phyloP scores from a whole-genome alignment of 1,140 invertebrate genomes.

The Penaeus chinensis region DNA sequence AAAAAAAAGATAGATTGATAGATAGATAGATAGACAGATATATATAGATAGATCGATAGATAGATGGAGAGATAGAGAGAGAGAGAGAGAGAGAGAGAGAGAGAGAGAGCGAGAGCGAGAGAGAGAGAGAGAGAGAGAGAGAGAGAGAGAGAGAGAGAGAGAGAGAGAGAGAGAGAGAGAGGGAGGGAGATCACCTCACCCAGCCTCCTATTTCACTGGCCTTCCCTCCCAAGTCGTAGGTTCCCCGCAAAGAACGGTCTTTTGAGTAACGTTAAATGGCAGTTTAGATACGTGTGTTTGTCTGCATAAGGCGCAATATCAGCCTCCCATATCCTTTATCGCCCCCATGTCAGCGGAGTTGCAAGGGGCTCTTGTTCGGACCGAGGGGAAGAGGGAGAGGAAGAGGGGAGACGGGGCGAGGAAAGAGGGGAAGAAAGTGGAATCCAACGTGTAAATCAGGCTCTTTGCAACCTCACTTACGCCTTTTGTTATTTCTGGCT shows the following conservation, averaged over 20 bases:
- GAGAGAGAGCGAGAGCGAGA: no score
- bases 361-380: conserved; percentile 4
- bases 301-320: conserved; percentile 53
- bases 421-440: conserved; percentile 4
- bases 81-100: no score
- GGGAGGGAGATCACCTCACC: no score
- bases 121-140: no score
- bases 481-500: no score
- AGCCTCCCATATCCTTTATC: conserved; percentile 34
- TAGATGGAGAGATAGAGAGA: no score
- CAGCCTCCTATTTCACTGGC: no score
- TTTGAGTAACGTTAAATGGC: conserved; percentile 37
- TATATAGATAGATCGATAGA: no score
- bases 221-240: background rate
- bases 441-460: conserved; percentile 4
- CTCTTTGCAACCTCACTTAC: background rate
- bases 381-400: background rate
- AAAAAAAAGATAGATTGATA: no score
- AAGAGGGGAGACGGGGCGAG: background rate
- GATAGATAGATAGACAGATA: no score
- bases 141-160: no score
- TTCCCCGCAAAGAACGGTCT: background rate
- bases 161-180: no score
- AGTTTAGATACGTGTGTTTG: conserved; percentile 53
- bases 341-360: background rate